These are phyloP conservation scores for Ptilorrhoa leucosticta DNA, from an alignment of 2,113 vertebrate genomes.

Conservation along the genomic window DNA sequence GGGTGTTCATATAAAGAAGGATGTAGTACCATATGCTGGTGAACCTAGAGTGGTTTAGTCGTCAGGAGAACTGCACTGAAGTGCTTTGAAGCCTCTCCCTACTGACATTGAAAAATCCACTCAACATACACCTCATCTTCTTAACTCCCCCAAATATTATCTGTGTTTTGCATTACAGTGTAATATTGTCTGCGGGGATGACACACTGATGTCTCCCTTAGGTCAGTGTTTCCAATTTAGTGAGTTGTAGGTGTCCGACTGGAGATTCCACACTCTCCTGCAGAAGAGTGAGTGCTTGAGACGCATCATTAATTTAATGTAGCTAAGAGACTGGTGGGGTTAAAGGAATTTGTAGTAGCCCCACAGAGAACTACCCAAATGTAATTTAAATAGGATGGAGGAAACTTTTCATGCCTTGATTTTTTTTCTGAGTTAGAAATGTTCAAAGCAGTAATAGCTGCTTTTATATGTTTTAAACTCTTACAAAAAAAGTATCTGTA, in stretches of 20 bases:
- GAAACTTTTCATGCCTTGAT: slow-evolving; percentile 19
- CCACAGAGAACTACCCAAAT: slow-evolving; percentile 39
- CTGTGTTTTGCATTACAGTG: slow-evolving; percentile 5
- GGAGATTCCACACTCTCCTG: slow-evolving; percentile 6
- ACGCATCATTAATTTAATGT: slow-evolving; percentile 63
- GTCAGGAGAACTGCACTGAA: not conserved
- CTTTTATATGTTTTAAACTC: slow-evolving; percentile 27
- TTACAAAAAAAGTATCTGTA: not conserved
- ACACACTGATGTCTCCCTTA: slow-evolving; percentile 7
- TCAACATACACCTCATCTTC: not conserved
- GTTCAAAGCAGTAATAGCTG: not conserved
- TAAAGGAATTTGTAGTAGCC: slow-evolving; percentile 53
- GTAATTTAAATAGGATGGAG: slow-evolving; percentile 7
- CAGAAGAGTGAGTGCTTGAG: slow-evolving; percentile 35
- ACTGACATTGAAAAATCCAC: slow-evolving; percentile 24
- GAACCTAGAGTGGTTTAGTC: not conserved
- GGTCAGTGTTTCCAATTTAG: slow-evolving; percentile 40
- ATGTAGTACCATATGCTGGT: not conserved
- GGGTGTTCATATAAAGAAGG: not conserved
- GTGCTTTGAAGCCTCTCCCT: not conserved
- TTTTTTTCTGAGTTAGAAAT: slow-evolving; percentile 14
- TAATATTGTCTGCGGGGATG: not conserved
- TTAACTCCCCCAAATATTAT: slow-evolving; percentile 25
- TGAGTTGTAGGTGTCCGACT: slow-evolving; percentile 53
- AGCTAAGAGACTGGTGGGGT: slow-evolving; percentile 35